Percentiles rank a stretch among this genome's conserved stretches.
Evolutionary conservation across 2,113 vertebrate genomes (phyloP).

Genomic region (Amblyornis subalaris): DNA sequence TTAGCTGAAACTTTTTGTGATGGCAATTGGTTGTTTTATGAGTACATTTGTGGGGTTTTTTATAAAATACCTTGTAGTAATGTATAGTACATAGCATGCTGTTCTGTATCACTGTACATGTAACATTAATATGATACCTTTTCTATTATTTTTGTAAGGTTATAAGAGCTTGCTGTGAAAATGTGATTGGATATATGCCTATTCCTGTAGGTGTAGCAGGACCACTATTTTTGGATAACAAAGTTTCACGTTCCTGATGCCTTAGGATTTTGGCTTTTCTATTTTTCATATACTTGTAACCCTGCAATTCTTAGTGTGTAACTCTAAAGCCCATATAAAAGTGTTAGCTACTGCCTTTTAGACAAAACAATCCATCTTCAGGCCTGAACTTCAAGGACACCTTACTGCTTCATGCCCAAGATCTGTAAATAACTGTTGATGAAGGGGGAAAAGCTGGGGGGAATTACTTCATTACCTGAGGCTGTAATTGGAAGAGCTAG

Average conservation of each 20-base stretch:
- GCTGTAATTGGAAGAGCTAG: too few relatives aligned
- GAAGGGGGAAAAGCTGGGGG: too few relatives aligned
- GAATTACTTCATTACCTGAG: too few relatives aligned
- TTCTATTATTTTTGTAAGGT: conserved; percentile 78
- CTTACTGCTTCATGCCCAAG: too few relatives aligned
- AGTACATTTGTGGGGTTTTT: background rate
- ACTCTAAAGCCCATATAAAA: too few relatives aligned
- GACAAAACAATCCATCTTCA: too few relatives aligned
- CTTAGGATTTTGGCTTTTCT: too few relatives aligned
- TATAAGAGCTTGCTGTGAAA: conserved; percentile 93
- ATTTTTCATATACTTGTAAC: too few relatives aligned
- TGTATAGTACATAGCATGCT: background rate
- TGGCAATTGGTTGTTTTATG: background rate
- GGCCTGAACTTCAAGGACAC: too few relatives aligned
- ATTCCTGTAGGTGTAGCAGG: conserved; percentile 92
- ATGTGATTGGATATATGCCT: conserved; percentile 95
- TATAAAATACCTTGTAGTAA: background rate
- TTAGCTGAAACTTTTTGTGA: background rate
- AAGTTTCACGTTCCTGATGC: conserved; percentile 90
- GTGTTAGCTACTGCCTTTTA: too few relatives aligned
- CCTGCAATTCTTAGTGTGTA: too few relatives aligned
- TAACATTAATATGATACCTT: background rate
- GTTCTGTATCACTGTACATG: background rate
- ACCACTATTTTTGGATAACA: conserved; percentile 87
- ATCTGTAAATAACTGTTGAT: too few relatives aligned